Percentiles rank a stretch among this genome's conserved stretches.
These are phyloP conservation scores for Numenius phaeopus DNA, from an alignment of 2,797 vertebrate genomes.

Conservation along the genomic window DNA sequence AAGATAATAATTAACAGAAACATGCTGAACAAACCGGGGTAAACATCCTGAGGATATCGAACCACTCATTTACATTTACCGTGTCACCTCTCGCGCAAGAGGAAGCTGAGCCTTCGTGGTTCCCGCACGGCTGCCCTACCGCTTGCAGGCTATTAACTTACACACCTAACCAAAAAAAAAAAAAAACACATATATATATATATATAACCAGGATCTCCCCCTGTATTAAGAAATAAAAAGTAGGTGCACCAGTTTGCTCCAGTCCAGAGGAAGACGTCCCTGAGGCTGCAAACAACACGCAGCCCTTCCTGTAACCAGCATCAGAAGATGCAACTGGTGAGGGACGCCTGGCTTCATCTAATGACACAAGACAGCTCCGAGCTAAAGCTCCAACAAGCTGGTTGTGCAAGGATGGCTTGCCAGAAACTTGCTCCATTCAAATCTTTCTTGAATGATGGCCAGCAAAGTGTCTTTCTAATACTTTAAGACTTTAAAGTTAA, in stretches of 20 bases:
- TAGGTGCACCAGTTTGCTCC: not conserved
- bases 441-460: not conserved
- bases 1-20: not conserved
- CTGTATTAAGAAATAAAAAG: not conserved
- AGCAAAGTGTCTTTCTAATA: not conserved
- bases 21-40: not conserved
- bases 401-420: not conserved
- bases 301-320: not conserved
- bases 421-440: not conserved
- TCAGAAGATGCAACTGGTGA: not conserved
- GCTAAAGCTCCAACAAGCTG: not conserved
- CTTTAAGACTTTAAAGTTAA: not conserved
- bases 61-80: not conserved
- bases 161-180: not conserved
- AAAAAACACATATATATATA: rapidly evolving
- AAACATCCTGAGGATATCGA: constrained; percentile 18
- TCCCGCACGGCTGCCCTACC: not conserved
- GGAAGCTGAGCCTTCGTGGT: not conserved
- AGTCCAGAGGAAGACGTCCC: not conserved
- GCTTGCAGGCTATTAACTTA: not conserved
- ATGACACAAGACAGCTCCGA: not conserved
- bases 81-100: not conserved
- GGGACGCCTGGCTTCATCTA: rapidly evolving
- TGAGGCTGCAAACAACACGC: rapidly evolving
- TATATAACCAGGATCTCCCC: not conserved